phyloP scores from a whole-genome alignment of 2,888 invertebrate species.

The Caenorhabditis sp. region DNA sequence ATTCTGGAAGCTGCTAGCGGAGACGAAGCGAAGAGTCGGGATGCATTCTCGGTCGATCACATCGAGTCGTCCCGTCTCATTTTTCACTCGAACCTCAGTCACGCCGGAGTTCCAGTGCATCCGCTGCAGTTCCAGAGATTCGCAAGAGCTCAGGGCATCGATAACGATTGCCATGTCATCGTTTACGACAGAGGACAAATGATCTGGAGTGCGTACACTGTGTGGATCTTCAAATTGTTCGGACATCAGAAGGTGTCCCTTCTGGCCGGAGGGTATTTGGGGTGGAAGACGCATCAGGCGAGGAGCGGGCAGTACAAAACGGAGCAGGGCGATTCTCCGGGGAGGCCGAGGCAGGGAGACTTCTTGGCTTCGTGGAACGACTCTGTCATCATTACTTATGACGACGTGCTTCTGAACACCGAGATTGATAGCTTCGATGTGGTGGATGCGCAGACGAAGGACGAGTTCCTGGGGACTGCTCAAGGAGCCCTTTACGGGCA shows the following conservation, averaged over 20 bases:
- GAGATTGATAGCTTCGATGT: slow-evolving; percentile 71
- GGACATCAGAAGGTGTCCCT: slow-evolving; percentile 74
- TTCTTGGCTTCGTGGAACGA: slow-evolving; percentile 75
- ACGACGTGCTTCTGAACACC: slow-evolving; percentile 75
- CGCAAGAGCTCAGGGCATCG: slow-evolving; percentile 75
- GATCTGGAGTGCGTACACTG: slow-evolving; percentile 76
- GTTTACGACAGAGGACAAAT: slow-evolving; percentile 75
- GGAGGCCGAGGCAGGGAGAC: slow-evolving; percentile 63
- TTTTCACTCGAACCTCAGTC: slow-evolving; percentile 74
- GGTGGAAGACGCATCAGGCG: slow-evolving; percentile 70
- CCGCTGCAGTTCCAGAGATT: slow-evolving; percentile 74
- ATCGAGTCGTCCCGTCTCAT: slow-evolving; percentile 73
- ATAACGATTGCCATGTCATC: slow-evolving; percentile 74
- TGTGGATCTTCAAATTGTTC: slow-evolving; percentile 76
- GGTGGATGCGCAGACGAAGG: slow-evolving; percentile 76
- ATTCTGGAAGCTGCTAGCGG: slow-evolving; percentile 72
- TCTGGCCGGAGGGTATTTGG: slow-evolving; percentile 72
- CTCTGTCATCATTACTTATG: slow-evolving; percentile 74
- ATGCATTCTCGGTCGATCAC: slow-evolving; percentile 65
- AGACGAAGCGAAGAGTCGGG: slow-evolving; percentile 62
- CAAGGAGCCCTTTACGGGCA: slow-evolving; percentile 75
- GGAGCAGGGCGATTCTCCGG: slow-evolving; percentile 39
- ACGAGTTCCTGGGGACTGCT: slow-evolving; percentile 69
- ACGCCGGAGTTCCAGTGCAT: slow-evolving; percentile 77
- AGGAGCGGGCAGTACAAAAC: slow-evolving; percentile 66